phyloP scores from a whole-genome alignment of 2,888 invertebrate species.

The Creontiades dilutus region DNA sequence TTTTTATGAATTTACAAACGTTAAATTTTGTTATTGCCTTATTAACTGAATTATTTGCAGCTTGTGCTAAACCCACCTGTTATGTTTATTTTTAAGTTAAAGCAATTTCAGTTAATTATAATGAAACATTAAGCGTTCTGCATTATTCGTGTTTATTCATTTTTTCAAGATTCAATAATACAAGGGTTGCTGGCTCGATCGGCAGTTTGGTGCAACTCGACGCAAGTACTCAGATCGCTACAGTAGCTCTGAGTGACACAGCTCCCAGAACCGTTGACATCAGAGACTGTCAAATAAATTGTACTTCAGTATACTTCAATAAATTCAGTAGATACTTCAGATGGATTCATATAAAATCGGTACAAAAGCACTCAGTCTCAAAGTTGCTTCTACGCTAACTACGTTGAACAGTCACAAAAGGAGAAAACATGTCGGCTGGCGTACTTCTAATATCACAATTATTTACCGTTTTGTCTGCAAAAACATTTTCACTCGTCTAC shows the following conservation, averaged over 20 bases:
- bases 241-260: no score
- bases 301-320: neutral
- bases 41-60: slow-evolving; percentile 33
- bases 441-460: slow-evolving; percentile 8
- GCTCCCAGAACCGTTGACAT: neutral
- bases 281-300: neutral
- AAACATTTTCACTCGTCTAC: neutral
- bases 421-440: neutral
- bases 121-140: no score
- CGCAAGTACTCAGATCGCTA: no score
- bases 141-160: no score
- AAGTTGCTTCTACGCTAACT: neutral
- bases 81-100: no score
- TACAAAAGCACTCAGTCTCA: slow-evolving; percentile 3
- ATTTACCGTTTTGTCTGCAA: neutral
- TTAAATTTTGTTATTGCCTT: slow-evolving; percentile 40
- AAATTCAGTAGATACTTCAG: neutral
- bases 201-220: no score
- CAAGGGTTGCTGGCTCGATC: no score
- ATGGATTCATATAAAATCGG: neutral
- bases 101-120: no score
- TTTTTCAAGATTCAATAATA: no score
- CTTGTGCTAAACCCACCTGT: no score
- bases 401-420: neutral
- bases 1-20: slow-evolving; percentile 13